A percentile compares a stretch with the other conserved stretches of the same genome.
Evolutionary conservation across 2,888 invertebrate genomes (phyloP).

Genomic region (Oegoconia quadripuncta): DNA sequence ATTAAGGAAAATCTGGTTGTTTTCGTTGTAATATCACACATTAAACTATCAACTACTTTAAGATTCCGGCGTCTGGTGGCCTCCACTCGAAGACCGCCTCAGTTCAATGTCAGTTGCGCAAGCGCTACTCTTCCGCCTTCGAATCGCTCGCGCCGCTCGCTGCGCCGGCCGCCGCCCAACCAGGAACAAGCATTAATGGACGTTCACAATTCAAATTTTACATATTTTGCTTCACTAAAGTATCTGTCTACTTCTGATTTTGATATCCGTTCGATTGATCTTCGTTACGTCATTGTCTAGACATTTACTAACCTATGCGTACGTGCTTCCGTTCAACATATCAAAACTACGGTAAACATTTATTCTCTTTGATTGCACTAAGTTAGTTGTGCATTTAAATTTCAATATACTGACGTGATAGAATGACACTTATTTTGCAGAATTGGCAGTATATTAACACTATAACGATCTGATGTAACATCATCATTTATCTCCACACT

Average conservation of each 20-base stretch:
- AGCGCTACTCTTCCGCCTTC: conserved; percentile 72
- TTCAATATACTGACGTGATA: conserved; percentile 7
- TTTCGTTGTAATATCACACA: conserved; percentile 29
- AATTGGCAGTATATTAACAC: neutral
- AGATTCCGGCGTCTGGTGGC: conserved; percentile 62
- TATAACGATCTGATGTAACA: conserved; percentile 26
- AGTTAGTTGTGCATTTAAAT: no score
- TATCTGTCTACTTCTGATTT: neutral
- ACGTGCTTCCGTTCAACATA: conserved; percentile 2
- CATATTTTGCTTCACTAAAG: conserved; percentile 13
- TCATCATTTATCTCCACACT: no score
- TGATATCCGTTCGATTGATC: neutral
- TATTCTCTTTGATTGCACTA: no score
- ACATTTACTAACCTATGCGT: neutral
- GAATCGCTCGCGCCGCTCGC: conserved; percentile 34
- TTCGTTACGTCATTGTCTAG: conserved; percentile 3
- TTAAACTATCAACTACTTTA: conserved; percentile 50
- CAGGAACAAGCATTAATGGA: conserved; percentile 44
- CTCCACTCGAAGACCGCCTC: conserved; percentile 60
- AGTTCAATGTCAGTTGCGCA: conserved; percentile 78
- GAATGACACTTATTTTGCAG: conserved; percentile 3
- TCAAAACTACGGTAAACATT: neutral
- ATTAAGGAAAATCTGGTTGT: conserved; percentile 32
- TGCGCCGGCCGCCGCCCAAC: no score
- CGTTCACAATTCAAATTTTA: conserved; percentile 39